Conservation (phyloP, 2,797 vertebrate species). For the Salarias fasciatus region DNA sequence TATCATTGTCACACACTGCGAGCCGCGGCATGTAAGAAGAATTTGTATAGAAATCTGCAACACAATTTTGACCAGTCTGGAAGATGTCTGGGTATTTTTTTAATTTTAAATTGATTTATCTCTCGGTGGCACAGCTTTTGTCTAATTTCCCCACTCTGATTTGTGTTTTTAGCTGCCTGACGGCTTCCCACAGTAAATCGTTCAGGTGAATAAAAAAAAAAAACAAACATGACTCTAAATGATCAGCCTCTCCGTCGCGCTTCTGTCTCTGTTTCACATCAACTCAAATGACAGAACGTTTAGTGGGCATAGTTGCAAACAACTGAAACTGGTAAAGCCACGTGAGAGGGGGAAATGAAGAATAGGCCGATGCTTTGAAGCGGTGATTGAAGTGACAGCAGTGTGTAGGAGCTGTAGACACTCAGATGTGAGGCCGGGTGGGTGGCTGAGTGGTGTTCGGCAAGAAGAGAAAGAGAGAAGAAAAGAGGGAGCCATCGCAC, state of each 20-base stretch:
- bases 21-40: no score
- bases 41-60: no score
- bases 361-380: conserved; percentile 4
- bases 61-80: no score
- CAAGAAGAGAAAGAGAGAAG: conserved; percentile 13
- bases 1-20: no score
- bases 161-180: no score
- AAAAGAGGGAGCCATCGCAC: conserved; percentile 42
- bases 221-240: neutral
- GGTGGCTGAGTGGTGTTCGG: conserved; percentile 13
- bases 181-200: neutral
- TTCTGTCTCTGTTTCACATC: neutral
- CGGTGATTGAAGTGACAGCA: conserved; percentile 47
- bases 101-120: no score
- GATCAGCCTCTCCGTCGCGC: neutral
- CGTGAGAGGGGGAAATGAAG: neutral
- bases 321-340: neutral
- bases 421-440: conserved; percentile 22
- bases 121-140: no score
- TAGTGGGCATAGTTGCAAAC: neutral
- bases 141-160: no score
- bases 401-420: conserved; percentile 36
- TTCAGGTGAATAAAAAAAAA: neutral
- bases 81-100: no score
- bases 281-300: neutral